Conservation (phyloP, 1,140 invertebrate species). For the Drosophila nikananu region DNA sequence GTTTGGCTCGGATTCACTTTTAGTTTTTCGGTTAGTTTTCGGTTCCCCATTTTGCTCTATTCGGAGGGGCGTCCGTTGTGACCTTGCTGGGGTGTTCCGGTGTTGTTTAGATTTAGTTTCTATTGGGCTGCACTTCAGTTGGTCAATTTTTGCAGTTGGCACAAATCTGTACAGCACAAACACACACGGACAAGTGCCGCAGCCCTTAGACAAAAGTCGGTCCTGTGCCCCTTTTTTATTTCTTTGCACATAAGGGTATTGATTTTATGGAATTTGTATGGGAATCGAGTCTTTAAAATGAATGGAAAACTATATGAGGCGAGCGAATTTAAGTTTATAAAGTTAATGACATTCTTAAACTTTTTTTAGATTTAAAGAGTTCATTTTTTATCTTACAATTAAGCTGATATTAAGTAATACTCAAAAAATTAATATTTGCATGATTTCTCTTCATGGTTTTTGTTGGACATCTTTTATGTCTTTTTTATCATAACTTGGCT, state of each 20-base stretch:
- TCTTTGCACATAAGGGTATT: constrained; percentile 22
- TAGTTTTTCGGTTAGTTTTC: constrained; percentile 81
- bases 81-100: constrained; percentile 56
- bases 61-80: constrained; percentile 41
- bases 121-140: constrained; percentile 59
- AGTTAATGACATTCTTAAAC: neutral
- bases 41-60: constrained; percentile 62
- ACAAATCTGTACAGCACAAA: constrained; percentile 53
- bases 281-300: constrained; percentile 4
- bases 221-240: constrained; percentile 34
- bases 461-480: too few relatives aligned
- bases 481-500: too few relatives aligned
- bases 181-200: constrained; percentile 1
- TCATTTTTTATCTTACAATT: neutral
- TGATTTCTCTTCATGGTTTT: too few relatives aligned
- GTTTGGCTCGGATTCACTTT: constrained; percentile 64
- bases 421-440: neutral
- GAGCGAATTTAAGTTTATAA: too few relatives aligned
- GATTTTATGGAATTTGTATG: constrained; percentile 20
- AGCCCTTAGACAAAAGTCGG: constrained; percentile 41
- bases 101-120: constrained; percentile 77
- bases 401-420: neutral
- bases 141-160: constrained; percentile 69
- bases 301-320: neutral
- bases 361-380: too few relatives aligned